These are phyloP conservation scores for Amphipyra berbera DNA, from an alignment of 2,888 invertebrate species.

Conservation along the genomic window DNA sequence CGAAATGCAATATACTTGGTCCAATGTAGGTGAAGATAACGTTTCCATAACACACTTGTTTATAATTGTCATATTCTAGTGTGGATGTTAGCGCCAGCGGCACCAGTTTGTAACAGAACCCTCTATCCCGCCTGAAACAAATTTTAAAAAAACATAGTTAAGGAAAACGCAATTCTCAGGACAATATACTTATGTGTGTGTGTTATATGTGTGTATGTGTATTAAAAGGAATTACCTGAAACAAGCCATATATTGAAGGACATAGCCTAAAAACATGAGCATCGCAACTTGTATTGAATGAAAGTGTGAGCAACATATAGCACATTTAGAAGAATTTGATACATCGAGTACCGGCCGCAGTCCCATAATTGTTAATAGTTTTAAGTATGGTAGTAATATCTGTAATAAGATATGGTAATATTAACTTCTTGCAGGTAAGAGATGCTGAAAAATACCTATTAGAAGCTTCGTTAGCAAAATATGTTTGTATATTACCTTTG, in stretches of 20 bases:
- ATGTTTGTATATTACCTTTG: constrained; percentile 85
- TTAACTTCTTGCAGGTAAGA: neutral
- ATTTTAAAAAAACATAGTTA: neutral
- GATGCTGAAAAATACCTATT: neutral
- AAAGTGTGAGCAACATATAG: constrained; percentile 91
- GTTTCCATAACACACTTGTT: constrained; percentile 92
- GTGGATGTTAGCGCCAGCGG: constrained; percentile 81
- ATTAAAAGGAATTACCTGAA: constrained; percentile 90
- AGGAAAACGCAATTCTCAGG: neutral
- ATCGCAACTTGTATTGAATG: constrained; percentile 92
- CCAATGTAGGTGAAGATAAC: constrained; percentile 93
- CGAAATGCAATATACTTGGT: constrained; percentile 93
- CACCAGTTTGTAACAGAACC: constrained; percentile 91
- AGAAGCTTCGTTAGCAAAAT: too few species aligned
- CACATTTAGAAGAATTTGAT: constrained; percentile 89
- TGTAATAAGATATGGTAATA: constrained; percentile 66
- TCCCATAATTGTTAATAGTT: constrained; percentile 93
- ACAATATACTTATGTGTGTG: too few species aligned
- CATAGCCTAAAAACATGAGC: constrained; percentile 92
- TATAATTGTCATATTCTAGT: constrained; percentile 85
- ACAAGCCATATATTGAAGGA: constrained; percentile 94
- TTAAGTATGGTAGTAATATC: constrained; percentile 94
- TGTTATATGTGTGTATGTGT: too few species aligned
- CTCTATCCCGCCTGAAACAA: constrained; percentile 91
- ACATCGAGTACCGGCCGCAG: constrained; percentile 92